Conservation (phyloP, 1,140 invertebrate genomes). For the Bombus breviceps region DNA sequence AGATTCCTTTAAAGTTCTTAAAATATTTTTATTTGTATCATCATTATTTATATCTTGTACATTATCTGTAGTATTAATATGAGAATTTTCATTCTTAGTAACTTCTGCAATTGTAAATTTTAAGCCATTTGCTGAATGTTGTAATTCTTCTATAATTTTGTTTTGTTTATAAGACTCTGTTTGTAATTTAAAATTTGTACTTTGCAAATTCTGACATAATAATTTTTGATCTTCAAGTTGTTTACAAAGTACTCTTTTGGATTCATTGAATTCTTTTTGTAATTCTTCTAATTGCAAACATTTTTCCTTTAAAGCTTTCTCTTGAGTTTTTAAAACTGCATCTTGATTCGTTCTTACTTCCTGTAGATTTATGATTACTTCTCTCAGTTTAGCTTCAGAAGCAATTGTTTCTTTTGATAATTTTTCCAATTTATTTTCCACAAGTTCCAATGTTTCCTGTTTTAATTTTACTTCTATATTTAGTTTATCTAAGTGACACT, state of each 20-base stretch:
- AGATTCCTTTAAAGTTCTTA: conserved; percentile 34
- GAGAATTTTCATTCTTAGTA: conserved; percentile 19
- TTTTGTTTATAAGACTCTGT: conserved; percentile 36
- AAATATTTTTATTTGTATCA: conserved; percentile 36
- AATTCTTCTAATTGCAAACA: conserved; percentile 46
- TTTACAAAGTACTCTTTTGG: conserved; percentile 43
- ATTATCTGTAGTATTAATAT: background rate
- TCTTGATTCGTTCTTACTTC: conserved; percentile 71
- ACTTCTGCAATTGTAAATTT: conserved; percentile 31
- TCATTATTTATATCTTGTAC: background rate
- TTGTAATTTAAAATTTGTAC: conserved; percentile 29
- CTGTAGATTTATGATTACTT: conserved; percentile 72
- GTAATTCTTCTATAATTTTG: conserved; percentile 46
- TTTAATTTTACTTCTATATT: conserved; percentile 69
- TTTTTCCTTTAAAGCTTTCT: conserved; percentile 70
- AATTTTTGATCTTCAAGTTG: conserved; percentile 54
- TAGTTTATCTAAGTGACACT: conserved; percentile 58
- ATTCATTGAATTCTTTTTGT: conserved; percentile 45
- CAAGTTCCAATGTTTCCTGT: conserved; percentile 62
- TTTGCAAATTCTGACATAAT: conserved; percentile 32
- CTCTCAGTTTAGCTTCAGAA: conserved; percentile 72
- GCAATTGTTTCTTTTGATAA: conserved; percentile 62
- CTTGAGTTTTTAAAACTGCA: conserved; percentile 67
- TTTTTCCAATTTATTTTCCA: conserved; percentile 67
- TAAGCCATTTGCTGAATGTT: conserved; percentile 43